A percentile compares a stretch with the other conserved stretches of the same genome.
These are phyloP conservation scores for Syndactyla subalaris DNA, from an alignment of 2,797 vertebrate species.

Conservation along the genomic window DNA sequence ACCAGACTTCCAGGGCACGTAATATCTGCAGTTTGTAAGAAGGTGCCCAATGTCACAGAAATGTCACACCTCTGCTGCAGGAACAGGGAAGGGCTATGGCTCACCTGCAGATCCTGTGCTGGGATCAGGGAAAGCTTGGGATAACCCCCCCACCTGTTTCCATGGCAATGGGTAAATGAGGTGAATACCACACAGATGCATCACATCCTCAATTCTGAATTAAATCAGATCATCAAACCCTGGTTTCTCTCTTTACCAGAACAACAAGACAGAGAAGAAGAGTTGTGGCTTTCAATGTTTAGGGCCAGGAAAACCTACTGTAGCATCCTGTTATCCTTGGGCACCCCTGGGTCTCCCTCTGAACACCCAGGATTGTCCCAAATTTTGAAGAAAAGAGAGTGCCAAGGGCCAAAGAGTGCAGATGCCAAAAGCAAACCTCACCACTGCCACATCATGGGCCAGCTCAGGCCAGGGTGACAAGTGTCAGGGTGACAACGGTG, in stretches of 20 bases:
- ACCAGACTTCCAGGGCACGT: neutral
- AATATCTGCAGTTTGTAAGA: neutral
- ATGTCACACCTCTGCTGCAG: neutral
- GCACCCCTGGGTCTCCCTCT: neutral
- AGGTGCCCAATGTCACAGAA: neutral
- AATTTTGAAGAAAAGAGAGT: neutral
- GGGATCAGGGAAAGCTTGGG: neutral
- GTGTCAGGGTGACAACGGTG: neutral
- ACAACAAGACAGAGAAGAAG: neutral
- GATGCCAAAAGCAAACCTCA: neutral
- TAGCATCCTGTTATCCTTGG: neutral
- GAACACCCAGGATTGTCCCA: neutral
- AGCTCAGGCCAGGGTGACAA: neutral
- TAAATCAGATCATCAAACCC: neutral
- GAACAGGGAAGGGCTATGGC: neutral
- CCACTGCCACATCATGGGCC: neutral
- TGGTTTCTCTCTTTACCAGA: neutral
- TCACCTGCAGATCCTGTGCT: neutral
- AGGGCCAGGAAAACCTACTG: neutral
- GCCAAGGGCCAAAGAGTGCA: neutral
- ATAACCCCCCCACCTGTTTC: neutral
- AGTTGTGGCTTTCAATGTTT: neutral
- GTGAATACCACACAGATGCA: neutral
- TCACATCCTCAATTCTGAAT: neutral
- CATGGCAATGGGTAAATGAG: neutral